Conservation (phyloP, 1,140 invertebrate genomes). For the Bombus difficillimus region DNA sequence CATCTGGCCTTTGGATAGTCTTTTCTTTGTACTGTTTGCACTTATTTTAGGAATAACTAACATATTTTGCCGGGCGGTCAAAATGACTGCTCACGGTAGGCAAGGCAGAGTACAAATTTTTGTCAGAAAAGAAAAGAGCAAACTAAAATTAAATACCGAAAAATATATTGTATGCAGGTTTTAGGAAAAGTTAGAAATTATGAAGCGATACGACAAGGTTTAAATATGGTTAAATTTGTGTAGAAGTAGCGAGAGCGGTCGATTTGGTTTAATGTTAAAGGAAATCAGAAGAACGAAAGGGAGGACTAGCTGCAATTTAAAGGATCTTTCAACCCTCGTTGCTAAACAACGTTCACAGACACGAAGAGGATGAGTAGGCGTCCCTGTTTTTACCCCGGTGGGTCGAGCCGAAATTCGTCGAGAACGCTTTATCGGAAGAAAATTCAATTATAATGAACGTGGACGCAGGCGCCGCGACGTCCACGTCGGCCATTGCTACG, state of each 20-base stretch:
- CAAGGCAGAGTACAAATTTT: accelerated
- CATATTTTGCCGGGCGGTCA: no score
- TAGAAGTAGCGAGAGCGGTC: no score
- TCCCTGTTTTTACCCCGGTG: constrained; percentile 30
- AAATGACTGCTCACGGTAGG: no score
- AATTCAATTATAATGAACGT: constrained; percentile 48
- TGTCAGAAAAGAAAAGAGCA: no score
- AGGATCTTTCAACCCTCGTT: neutral
- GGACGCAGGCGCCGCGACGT: constrained; percentile 75
- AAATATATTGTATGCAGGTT: no score
- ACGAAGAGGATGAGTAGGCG: neutral
- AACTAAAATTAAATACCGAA: no score
- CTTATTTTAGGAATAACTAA: no score
- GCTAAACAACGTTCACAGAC: neutral
- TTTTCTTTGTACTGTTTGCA: no score
- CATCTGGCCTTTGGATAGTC: accelerated
- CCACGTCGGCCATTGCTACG: constrained; percentile 75
- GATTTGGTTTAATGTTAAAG: neutral
- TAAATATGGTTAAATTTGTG: no score
- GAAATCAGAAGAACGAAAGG: neutral
- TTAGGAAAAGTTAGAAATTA: no score
- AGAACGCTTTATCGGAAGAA: constrained; percentile 37
- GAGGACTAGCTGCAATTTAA: neutral
- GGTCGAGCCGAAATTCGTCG: constrained; percentile 41
- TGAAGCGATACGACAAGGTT: no score